A percentile compares a stretch with the other conserved stretches of the same genome.
Evolutionary conservation across 2,797 vertebrate species (phyloP).

Genomic region (Xenentodon cancila): DNA sequence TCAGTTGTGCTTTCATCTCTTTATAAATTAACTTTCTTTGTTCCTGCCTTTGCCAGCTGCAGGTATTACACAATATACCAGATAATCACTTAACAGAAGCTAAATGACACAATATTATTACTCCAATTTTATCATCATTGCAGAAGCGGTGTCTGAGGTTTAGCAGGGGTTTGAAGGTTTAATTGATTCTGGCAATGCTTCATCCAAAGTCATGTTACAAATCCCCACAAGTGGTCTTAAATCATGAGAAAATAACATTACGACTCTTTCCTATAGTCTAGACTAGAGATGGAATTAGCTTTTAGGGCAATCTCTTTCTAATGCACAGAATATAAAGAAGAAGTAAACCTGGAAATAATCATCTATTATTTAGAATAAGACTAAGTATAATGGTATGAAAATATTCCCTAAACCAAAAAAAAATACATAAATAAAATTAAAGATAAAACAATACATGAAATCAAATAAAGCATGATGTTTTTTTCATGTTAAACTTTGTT

Average conservation of each 20-base stretch:
- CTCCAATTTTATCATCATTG: constrained; percentile 41
- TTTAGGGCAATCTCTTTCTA: neutral
- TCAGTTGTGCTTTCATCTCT: constrained; percentile 32
- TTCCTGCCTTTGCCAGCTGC: constrained; percentile 23
- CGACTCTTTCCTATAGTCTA: neutral
- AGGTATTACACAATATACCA: constrained; percentile 24
- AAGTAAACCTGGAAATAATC: neutral
- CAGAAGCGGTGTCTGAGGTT: constrained; percentile 33
- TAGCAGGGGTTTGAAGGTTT: constrained; percentile 51
- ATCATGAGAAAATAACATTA: constrained; percentile 31
- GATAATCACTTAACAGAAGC: constrained; percentile 26
- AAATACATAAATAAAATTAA: neutral
- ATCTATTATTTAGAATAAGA: neutral
- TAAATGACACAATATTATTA: constrained; percentile 49
- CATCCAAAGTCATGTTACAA: constrained; percentile 35
- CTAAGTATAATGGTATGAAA: neutral
- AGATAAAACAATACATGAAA: too few relatives aligned
- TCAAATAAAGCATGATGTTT: too few relatives aligned
- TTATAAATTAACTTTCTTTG: constrained; percentile 26
- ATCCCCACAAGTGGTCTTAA: constrained; percentile 9
- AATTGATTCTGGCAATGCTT: constrained; percentile 43
- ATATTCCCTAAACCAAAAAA: constrained; percentile 1
- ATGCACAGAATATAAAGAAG: constrained; percentile 9
- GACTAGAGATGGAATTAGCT: neutral
- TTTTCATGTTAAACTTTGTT: too few relatives aligned